phyloP scores from a whole-genome alignment of 2,888 invertebrate genomes.

The Dendrolimus houi region DNA sequence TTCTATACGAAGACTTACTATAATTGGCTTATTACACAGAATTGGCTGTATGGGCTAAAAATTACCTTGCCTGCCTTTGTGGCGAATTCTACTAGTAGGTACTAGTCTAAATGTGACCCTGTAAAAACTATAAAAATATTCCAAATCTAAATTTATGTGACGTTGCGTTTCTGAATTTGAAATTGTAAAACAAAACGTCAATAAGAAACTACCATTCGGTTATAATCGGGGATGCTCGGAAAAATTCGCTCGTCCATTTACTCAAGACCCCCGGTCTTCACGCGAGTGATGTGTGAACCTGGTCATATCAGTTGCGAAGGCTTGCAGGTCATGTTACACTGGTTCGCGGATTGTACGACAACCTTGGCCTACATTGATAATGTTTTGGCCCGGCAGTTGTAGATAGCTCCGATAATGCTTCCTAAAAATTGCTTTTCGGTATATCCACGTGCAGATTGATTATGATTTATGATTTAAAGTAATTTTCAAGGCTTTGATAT shows the following conservation, averaged over 20 bases:
- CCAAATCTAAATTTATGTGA: not conserved
- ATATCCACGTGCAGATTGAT: constrained; percentile 4
- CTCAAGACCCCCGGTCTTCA: constrained; percentile 1
- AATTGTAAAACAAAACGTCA: not conserved
- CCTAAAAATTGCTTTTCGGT: constrained; percentile 35
- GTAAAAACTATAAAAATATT: not conserved
- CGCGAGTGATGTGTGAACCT: not conserved
- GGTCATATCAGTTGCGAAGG: constrained; percentile 19
- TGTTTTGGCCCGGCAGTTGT: constrained; percentile 36
- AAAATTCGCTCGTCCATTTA: constrained; percentile 4
- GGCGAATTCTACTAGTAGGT: too few relatives aligned
- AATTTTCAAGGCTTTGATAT: not conserved
- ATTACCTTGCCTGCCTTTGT: too few relatives aligned
- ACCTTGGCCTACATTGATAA: constrained; percentile 66
- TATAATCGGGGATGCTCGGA: constrained; percentile 1
- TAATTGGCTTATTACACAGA: too few relatives aligned
- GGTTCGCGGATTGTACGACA: constrained; percentile 31
- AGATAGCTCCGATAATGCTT: constrained; percentile 46
- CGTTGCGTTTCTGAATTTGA: not conserved
- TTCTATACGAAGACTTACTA: too few relatives aligned
- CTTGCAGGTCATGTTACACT: constrained; percentile 27
- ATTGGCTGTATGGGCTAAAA: too few relatives aligned
- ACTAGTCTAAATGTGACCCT: not conserved
- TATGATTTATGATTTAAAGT: not conserved
- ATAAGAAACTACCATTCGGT: constrained; percentile 1